Conservation (phyloP, 2,888 invertebrate species). For the Nephrotoma flavescens region DNA sequence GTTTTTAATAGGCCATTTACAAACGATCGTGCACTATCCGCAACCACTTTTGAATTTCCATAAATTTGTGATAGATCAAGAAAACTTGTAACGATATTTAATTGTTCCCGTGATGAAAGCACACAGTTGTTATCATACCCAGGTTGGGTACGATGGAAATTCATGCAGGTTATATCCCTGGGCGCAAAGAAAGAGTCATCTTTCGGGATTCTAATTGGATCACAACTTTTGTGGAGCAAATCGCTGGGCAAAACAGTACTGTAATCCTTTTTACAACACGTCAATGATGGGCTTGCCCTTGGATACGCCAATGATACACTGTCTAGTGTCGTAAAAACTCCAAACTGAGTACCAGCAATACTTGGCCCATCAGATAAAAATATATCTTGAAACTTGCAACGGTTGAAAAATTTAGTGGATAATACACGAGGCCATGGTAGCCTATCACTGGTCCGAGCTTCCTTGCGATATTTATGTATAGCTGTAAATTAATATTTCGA, state of each 20-base stretch:
- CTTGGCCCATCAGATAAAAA: constrained; percentile 18
- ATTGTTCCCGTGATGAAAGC: constrained; percentile 38
- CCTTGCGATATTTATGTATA: constrained; percentile 39
- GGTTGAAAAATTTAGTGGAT: neutral
- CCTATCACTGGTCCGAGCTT: constrained; percentile 42
- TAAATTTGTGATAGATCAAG: neutral
- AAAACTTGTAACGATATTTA: neutral
- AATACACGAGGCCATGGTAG: constrained; percentile 50
- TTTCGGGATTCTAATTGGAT: neutral
- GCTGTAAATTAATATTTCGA: constrained; percentile 11
- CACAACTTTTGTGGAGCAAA: neutral
- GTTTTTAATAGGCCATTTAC: neutral
- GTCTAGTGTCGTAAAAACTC: constrained; percentile 23
- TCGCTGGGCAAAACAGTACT: neutral
- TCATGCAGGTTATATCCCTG: neutral
- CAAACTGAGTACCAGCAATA: constrained; percentile 22
- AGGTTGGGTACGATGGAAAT: neutral
- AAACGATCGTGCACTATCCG: neutral
- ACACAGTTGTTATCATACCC: constrained; percentile 33
- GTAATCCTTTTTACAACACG: neutral
- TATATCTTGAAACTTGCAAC: neutral
- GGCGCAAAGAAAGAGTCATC: neutral
- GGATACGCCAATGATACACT: constrained; percentile 8
- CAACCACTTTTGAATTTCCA: neutral
- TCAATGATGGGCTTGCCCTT: neutral